Conservation (phyloP, 2,888 invertebrate species). For the Stenotaenia linearis region DNA sequence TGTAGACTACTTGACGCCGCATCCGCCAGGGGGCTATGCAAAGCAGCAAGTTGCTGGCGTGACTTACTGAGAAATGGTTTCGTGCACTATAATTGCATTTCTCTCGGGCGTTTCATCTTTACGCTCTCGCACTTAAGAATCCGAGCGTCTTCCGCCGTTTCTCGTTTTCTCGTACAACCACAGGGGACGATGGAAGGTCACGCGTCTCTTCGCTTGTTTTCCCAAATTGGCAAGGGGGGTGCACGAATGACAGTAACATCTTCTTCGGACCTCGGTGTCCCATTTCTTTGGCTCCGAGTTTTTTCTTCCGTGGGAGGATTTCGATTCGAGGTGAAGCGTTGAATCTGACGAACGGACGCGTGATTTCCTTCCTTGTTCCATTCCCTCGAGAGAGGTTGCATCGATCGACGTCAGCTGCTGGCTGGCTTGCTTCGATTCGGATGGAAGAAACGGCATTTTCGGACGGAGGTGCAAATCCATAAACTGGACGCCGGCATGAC, state of each 20-base stretch:
- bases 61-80: neutral
- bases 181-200: neutral
- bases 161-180: neutral
- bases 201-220: neutral
- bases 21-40: neutral
- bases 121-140: neutral
- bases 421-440: neutral
- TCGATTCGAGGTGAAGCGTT: neutral
- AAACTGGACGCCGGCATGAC: neutral
- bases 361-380: neutral
- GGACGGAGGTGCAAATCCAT: neutral
- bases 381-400: neutral
- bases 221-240: neutral
- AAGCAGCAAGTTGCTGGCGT: neutral
- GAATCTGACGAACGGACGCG: slow-evolving; percentile 4
- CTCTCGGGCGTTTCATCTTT: slow-evolving; percentile 1
- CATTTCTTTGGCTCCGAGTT: neutral
- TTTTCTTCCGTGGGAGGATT: neutral
- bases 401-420: neutral
- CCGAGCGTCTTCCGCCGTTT: neutral
- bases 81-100: neutral
- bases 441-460: neutral
- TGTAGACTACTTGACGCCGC: neutral
- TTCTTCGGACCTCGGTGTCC: neutral
- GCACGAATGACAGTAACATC: neutral